Conservation (phyloP, 2,888 invertebrate genomes). For the Oasisia sp. region DNA sequence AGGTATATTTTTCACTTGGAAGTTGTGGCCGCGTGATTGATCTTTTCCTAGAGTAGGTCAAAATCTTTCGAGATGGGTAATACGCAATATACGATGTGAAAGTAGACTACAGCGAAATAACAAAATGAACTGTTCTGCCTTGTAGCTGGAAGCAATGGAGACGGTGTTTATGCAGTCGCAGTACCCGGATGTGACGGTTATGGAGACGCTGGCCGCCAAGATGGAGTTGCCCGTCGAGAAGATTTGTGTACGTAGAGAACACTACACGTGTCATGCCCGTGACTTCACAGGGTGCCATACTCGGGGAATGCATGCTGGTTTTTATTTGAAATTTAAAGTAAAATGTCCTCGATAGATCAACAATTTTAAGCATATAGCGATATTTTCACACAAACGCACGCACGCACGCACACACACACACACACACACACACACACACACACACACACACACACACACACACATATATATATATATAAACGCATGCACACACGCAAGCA, state of each 20-base stretch:
- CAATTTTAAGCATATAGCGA: too few species aligned
- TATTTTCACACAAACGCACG: too few species aligned
- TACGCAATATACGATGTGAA: background rate
- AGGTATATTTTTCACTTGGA: too few species aligned
- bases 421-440: too few species aligned
- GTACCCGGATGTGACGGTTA: slow-evolving; percentile 34
- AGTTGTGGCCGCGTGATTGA: too few species aligned
- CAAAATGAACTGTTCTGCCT: background rate
- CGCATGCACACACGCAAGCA: too few species aligned
- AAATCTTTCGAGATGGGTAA: background rate
- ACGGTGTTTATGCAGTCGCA: slow-evolving; percentile 31
- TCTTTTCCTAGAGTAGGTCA: background rate
- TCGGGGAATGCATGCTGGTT: background rate
- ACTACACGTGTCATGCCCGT: background rate
- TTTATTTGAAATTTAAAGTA: too few species aligned
- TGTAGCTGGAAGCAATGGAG: slow-evolving; percentile 32
- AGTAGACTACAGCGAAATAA: background rate
- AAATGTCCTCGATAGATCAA: too few species aligned
- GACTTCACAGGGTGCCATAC: background rate
- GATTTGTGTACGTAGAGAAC: slow-evolving; percentile 30
- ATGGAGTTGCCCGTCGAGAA: slow-evolving; percentile 34
- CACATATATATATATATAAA: too few species aligned
- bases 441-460: too few species aligned
- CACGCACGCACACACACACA: too few species aligned
- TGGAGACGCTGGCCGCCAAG: slow-evolving; percentile 26